Conservation (phyloP, 2,113 vertebrate species). For the Melanerpes formicivorus region DNA sequence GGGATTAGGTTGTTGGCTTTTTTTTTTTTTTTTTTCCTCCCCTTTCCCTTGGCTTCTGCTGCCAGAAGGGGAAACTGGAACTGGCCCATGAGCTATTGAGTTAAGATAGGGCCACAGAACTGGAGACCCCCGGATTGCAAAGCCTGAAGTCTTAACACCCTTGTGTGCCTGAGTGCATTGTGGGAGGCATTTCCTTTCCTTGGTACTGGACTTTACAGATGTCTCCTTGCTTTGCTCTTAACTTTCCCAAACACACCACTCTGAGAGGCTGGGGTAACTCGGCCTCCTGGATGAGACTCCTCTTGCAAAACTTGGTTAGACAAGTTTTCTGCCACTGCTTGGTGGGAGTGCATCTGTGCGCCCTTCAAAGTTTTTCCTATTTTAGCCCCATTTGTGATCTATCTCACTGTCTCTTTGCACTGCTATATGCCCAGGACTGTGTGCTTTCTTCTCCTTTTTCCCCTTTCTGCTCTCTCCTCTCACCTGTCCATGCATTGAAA, state of each 20-base stretch:
- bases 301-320: background rate
- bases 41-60: conserved; percentile 14
- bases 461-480: background rate
- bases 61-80: conserved; percentile 40
- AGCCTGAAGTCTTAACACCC: background rate
- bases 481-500: background rate
- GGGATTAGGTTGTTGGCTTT: background rate
- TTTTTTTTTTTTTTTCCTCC: background rate
- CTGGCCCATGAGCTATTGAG: conserved; percentile 28
- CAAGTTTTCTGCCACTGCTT: background rate
- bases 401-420: background rate
- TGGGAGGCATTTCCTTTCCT: background rate
- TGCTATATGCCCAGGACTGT: background rate
- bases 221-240: background rate
- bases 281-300: background rate
- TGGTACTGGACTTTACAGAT: background rate
- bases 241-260: background rate
- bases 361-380: background rate
- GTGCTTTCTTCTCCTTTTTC: background rate
- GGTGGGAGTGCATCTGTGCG: background rate
- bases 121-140: background rate
- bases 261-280: background rate
- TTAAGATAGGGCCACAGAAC: conserved; percentile 12
- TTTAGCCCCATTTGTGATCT: background rate
- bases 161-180: background rate